A percentile compares a stretch with the other conserved stretches of the same genome.
Conservation (phyloP, 1,140 invertebrate species). For the Nomia melanderi region DNA sequence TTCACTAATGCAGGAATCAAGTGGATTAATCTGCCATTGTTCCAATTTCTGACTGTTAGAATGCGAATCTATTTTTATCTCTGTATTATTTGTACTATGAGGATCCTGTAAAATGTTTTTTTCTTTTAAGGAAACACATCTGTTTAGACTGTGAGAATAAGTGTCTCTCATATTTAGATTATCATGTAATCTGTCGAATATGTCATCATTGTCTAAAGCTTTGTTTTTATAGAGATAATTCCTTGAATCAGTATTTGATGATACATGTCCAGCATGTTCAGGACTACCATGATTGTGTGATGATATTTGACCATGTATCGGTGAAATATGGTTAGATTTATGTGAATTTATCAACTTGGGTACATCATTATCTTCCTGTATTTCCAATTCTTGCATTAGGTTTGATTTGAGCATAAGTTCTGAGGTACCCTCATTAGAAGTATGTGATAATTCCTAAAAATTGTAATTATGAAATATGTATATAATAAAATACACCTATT, state of each 20-base stretch:
- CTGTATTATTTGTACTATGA: slow-evolving; percentile 3
- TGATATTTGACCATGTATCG: slow-evolving; percentile 21
- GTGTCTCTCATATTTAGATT: slow-evolving; percentile 29
- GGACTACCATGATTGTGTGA: slow-evolving; percentile 18
- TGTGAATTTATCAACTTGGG: slow-evolving; percentile 19
- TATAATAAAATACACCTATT: background rate
- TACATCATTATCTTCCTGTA: slow-evolving; percentile 25
- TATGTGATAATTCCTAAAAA: slow-evolving; percentile 36
- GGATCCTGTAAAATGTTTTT: slow-evolving; percentile 26
- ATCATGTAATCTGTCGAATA: slow-evolving; percentile 38
- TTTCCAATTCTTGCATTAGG: slow-evolving; percentile 16
- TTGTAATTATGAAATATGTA: background rate
- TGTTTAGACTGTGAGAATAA: slow-evolving; percentile 22
- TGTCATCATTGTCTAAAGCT: slow-evolving; percentile 40
- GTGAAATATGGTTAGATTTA: slow-evolving; percentile 18
- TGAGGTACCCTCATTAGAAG: slow-evolving; percentile 19
- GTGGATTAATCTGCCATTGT: slow-evolving; percentile 53
- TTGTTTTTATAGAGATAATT: slow-evolving; percentile 18
- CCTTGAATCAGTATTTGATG: slow-evolving; percentile 21
- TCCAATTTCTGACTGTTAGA: slow-evolving; percentile 36
- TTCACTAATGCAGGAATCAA: slow-evolving; percentile 44
- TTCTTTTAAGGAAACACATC: slow-evolving; percentile 20
- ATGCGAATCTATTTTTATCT: slow-evolving; percentile 20
- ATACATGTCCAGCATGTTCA: slow-evolving; percentile 15
- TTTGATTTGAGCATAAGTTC: slow-evolving; percentile 26